Evolutionary conservation across 2,888 invertebrate species (phyloP), one percentile per base, ranked within the genome.

Genomic region (Miltochrista miniata): DNA sequence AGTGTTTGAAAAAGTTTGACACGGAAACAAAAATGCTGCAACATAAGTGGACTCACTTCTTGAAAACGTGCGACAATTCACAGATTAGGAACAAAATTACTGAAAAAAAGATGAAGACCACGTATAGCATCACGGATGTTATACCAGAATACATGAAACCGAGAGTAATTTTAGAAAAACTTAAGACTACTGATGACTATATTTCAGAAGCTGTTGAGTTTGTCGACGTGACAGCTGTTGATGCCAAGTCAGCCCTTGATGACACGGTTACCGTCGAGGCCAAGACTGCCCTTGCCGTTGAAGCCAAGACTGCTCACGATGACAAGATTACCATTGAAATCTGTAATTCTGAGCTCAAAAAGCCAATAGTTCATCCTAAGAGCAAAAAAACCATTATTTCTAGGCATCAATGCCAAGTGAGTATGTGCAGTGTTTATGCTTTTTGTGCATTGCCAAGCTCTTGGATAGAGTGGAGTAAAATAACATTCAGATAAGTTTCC

Each of bases 21-120:
- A 81, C 79, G 0, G 88, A 90, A 59, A 78, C 75, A 0, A 74
- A 79, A 5, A 87, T 89, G 85, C 43, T 89, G 0, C 81, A 85
- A 12, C 90, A 90, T 50, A 89, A 90, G 52, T 89, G 87, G 89
- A 74, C 81, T 0, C 90, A 90, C 59, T 87, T 82, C 55, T 54
- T 87, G 1, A 83, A 78, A 34, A 78, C 72, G 0, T 69, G 68
- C 24, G 79, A 83, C n/a, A 80, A 79, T 39, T 75, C 76, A 0
- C 79, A 77, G 48, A 51, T 54, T 7, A 64, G 68, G 51, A 55
- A 68, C 46, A 41, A 39, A 7, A 12, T 36, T 5, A 8, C 0
- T 0, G 68, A 59, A 24, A 45, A 45, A 7, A 44, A 44, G 1
- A 34, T 59, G 0, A 76, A 74, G 51, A 76, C 35, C 9, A 75